Conservation (phyloP, 2,113 vertebrate genomes). For the Dromiciops gliroides region DNA sequence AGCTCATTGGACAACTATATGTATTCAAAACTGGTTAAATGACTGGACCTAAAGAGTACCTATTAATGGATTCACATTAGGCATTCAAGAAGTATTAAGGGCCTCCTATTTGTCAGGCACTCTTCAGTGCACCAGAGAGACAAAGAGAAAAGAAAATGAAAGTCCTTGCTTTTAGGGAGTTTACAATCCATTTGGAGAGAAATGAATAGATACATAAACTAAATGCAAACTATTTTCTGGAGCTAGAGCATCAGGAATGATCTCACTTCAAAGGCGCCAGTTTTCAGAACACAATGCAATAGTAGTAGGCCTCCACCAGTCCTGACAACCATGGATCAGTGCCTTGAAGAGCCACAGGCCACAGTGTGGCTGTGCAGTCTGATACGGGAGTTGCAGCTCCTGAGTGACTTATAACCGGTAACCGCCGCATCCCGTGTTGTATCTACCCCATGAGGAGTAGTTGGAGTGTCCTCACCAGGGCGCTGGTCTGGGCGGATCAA, state of each 20-base stretch:
- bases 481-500: too few species aligned
- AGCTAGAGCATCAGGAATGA: background rate
- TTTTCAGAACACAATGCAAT: background rate
- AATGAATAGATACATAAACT: background rate
- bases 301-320: too few species aligned
- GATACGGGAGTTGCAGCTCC: too few species aligned
- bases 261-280: too few species aligned
- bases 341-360: too few species aligned
- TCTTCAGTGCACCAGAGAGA: background rate
- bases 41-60: background rate
- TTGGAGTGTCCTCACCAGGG: too few species aligned
- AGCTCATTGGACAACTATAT: background rate
- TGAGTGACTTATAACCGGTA: too few species aligned
- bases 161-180: background rate
- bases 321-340: too few species aligned
- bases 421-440: too few species aligned
- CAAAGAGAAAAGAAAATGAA: background rate
- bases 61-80: background rate
- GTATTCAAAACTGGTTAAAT: background rate
- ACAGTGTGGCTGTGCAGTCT: too few species aligned
- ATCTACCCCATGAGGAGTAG: too few species aligned
- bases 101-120: background rate
- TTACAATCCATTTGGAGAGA: background rate
- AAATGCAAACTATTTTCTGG: background rate
- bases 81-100: background rate